Base-by-base conservation (phyloP, 1,140 invertebrate species). In the Meteorus sp. region DNA sequence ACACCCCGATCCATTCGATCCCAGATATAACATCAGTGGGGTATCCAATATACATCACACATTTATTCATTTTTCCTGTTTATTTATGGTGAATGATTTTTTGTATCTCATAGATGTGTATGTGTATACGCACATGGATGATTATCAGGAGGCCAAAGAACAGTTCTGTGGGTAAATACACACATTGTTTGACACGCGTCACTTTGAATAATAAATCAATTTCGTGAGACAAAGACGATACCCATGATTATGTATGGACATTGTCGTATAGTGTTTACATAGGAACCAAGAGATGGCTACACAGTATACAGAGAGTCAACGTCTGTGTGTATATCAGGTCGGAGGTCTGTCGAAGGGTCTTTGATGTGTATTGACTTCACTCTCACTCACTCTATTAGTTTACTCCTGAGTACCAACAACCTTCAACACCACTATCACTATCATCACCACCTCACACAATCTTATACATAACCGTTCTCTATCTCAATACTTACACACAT, bases 151-250 rank as follows among this genome's bases (percentile, higher is more conserved):
- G n/a, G n/a, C n/a, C n/a, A n/a, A n/a, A 8, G 50, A 31, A 31
- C 31, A 20, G 31, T 37, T 44, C 23, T 51, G 56, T 77, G 73
- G n/a, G 76, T 76, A 78, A 77, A 79, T 78, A 79, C 75, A n/a
- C n/a, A 79, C 74, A 78, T 78, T 79, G 77, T 77, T 72, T 77
- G 78, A 78, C 77, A 78, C 74, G 75, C 75, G 73, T 77, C 73
- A 71, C 74, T 79, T 78, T 79, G 77, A 79, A 79, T 79, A 79
- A 79, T 79, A 78, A 79, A 79, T 79, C 77, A 78, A 79, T 79
- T 78, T 78, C 73, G 74, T 71, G 71, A 69, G 68, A 77, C 76
- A 78, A 77, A 78, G 76, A 77, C 73, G 66, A 53, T n/a, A 66
- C 69, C 67, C 67, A 76, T 78, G 74, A 78, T 79, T 79, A 79